These are phyloP conservation scores for Lacerta bilineata DNA, from an alignment of 2,797 vertebrate genomes.

Conservation along the genomic window DNA sequence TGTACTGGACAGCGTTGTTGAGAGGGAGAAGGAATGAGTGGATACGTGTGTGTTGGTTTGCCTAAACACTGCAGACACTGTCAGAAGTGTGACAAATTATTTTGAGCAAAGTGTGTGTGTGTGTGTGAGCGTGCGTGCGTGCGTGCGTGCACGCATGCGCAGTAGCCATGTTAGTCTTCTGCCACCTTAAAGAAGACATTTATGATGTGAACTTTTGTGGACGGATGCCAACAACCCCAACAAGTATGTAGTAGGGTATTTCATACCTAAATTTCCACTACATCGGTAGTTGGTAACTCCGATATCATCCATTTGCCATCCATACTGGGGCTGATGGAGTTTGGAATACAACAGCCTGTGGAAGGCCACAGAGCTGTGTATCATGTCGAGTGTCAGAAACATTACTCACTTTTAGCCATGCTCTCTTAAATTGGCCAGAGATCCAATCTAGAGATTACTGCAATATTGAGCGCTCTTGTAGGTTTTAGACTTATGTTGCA, in stretches of 20 bases:
- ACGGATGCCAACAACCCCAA: neutral
- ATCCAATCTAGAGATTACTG: neutral
- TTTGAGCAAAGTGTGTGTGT: neutral
- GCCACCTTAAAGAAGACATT: too few species aligned
- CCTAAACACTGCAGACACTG: neutral
- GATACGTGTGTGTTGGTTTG: neutral
- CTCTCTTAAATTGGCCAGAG: neutral
- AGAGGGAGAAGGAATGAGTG: neutral
- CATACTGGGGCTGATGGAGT: neutral
- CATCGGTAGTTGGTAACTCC: neutral
- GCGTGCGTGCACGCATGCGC: too few species aligned
- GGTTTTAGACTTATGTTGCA: neutral
- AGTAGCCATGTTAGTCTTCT: too few species aligned
- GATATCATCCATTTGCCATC: neutral
- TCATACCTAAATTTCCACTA: neutral
- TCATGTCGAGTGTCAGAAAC: neutral
- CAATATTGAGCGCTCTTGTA: neutral
- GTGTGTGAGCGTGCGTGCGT: too few species aligned
- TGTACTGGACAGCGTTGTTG: neutral
- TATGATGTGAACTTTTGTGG: too few species aligned
- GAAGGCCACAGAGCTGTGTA: neutral
- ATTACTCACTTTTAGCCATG: neutral
- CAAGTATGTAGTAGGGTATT: neutral
- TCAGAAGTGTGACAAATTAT: neutral
- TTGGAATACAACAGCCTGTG: neutral